Evolutionary conservation across 2,797 vertebrate genomes (phyloP).

Genomic region (Cygnus olor): DNA sequence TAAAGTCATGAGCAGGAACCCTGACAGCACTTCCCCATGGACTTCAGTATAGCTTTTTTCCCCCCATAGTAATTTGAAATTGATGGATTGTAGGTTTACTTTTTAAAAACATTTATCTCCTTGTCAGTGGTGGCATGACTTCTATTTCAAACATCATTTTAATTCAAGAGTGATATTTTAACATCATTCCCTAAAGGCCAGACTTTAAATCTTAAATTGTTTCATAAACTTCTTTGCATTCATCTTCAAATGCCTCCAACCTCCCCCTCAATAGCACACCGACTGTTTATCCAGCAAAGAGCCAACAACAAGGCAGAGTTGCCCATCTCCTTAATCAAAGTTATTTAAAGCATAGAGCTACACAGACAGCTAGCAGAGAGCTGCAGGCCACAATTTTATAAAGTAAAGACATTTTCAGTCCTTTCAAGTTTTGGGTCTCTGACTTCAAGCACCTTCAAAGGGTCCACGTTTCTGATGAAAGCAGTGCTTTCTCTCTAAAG

Average conservation of each 20-base stretch:
- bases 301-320: background rate
- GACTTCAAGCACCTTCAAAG: background rate
- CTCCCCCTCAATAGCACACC: background rate
- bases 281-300: background rate
- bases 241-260: background rate
- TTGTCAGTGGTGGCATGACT: background rate
- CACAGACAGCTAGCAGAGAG: background rate
- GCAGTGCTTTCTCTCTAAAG: background rate
- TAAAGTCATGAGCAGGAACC: background rate
- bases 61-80: background rate
- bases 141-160: background rate
- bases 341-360: background rate
- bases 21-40: background rate
- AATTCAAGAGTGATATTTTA: background rate
- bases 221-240: background rate
- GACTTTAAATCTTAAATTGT: background rate
- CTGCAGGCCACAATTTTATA: background rate
- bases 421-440: background rate
- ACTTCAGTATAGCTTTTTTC: fast-evolving
- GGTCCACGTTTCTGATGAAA: background rate
- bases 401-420: background rate
- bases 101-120: background rate
- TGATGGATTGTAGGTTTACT: background rate
- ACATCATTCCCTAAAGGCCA: background rate
- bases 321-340: background rate